These are phyloP conservation scores for Eurosta solidaginis DNA, from an alignment of 1,140 invertebrate species.

Conservation along the genomic window DNA sequence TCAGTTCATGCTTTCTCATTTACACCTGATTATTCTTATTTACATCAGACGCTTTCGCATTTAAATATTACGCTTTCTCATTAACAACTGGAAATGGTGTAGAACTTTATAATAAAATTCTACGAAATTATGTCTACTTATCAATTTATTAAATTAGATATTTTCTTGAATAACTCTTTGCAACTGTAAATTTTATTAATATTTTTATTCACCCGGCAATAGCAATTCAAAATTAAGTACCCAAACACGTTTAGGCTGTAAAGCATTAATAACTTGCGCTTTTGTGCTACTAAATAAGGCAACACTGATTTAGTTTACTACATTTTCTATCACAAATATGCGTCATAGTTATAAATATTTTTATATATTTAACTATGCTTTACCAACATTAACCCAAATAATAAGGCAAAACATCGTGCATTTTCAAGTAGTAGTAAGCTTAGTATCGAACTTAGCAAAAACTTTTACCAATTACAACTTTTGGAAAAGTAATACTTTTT, in stretches of 20 bases:
- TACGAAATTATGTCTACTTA: too few species aligned
- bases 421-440: neutral
- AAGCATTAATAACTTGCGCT: slow-evolving; percentile 21
- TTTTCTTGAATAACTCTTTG: neutral
- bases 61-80: too few species aligned
- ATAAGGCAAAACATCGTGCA: neutral
- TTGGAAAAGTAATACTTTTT: neutral
- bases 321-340: neutral
- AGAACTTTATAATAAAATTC: too few species aligned
- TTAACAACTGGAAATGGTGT: too few species aligned
- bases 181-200: neutral
- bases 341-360: neutral
- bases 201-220: neutral
- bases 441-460: neutral
- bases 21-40: too few species aligned
- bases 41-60: too few species aligned
- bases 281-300: neutral
- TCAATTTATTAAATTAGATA: too few species aligned
- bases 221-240: neutral
- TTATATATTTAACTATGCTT: slow-evolving; percentile 17
- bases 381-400: slow-evolving; percentile 19
- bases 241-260: neutral
- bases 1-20: too few species aligned
- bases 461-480: neutral
- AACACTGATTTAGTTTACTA: slow-evolving; percentile 1